Conservation (phyloP, 2,888 invertebrate genomes). For the Brenthis daphne region DNA sequence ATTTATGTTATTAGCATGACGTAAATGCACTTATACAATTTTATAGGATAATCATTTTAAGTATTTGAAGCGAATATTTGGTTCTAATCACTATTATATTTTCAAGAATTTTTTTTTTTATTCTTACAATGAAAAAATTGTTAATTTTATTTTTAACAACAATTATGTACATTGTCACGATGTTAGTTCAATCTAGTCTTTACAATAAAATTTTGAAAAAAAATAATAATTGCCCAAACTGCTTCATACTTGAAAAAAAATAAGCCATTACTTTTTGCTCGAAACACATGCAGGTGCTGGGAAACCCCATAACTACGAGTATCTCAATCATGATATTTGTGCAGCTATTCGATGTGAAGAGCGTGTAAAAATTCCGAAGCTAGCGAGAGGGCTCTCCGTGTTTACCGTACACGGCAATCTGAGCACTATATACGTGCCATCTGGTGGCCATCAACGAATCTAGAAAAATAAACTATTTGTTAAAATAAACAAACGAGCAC, state of each 20-base stretch:
- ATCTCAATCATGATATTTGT: slow-evolving; percentile 59
- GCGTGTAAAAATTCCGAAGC: slow-evolving; percentile 69
- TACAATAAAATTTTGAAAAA: background rate
- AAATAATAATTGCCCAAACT: background rate
- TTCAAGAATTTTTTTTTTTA: too few species aligned
- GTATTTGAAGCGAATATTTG: too few species aligned
- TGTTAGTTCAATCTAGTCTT: too few species aligned
- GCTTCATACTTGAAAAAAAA: slow-evolving; percentile 23
- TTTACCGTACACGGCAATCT: slow-evolving; percentile 58
- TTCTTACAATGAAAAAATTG: too few species aligned
- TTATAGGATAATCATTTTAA: too few species aligned
- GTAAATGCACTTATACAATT: too few species aligned
- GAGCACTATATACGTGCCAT: slow-evolving; percentile 71
- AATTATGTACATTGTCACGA: too few species aligned
- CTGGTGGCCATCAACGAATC: slow-evolving; percentile 74
- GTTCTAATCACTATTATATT: too few species aligned
- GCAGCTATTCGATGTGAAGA: slow-evolving; percentile 58
- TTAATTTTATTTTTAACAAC: too few species aligned
- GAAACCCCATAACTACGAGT: slow-evolving; percentile 61
- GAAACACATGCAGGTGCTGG: slow-evolving; percentile 37
- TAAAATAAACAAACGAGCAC: slow-evolving; percentile 70
- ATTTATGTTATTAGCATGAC: too few species aligned
- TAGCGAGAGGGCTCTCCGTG: slow-evolving; percentile 61
- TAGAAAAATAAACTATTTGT: slow-evolving; percentile 74
- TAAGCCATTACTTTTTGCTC: slow-evolving; percentile 40